Evolutionary conservation across 2,797 vertebrate species (phyloP).

Genomic region (Bradypus variegatus): DNA sequence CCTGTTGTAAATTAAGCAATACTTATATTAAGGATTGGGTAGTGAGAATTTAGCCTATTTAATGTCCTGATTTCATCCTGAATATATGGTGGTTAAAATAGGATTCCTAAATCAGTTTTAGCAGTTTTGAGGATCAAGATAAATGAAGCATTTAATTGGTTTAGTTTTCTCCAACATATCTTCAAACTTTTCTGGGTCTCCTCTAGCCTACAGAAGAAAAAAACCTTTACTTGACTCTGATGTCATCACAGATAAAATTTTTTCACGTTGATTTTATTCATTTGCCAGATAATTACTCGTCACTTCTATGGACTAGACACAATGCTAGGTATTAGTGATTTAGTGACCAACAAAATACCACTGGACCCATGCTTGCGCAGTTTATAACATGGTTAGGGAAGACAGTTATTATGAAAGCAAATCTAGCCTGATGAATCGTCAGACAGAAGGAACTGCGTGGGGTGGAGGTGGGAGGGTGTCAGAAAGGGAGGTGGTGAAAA

Average conservation of each 20-base stretch:
- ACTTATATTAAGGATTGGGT: neutral
- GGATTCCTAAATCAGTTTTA: neutral
- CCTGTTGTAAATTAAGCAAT: neutral
- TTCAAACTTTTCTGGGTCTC: slow-evolving; percentile 18
- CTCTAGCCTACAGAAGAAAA: neutral
- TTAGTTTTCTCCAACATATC: slow-evolving; percentile 19
- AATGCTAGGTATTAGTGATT: neutral
- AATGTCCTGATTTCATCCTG: neutral
- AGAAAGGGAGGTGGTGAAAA: neutral
- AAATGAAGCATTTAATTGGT: slow-evolving; percentile 24
- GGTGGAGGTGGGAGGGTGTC: neutral
- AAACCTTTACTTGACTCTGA: neutral
- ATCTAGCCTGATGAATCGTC: neutral
- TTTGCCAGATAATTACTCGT: neutral
- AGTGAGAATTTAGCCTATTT: neutral
- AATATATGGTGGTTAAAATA: neutral
- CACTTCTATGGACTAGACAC: neutral
- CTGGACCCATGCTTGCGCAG: neutral
- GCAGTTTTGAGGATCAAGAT: neutral
- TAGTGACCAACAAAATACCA: neutral
- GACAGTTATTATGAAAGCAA: neutral
- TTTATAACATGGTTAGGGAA: neutral
- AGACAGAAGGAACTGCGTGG: neutral
- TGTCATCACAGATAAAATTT: neutral
- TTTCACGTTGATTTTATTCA: neutral